Base-by-base conservation (phyloP, 1,140 invertebrate species). In the Calliopsis andreniformis region DNA sequence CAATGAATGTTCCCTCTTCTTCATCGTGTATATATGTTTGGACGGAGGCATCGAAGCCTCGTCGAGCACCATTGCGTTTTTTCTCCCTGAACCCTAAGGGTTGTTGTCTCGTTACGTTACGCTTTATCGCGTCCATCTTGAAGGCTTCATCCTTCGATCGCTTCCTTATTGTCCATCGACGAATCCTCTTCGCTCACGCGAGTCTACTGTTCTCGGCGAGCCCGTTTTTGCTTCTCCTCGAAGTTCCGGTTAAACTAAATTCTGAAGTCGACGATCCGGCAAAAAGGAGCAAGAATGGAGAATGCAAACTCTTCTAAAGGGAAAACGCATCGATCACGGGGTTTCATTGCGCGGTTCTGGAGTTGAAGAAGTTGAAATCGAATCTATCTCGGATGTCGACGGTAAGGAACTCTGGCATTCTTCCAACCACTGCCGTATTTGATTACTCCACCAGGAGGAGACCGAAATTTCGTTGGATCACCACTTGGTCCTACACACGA, bases 51-150 rank as follows among this genome's bases (percentile, higher is more conserved):
- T 47, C 18, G 68, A 73, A 45, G 49, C 61, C 16, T 47, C 63
- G 3, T 12, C 30, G 43, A 16, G 20, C 32, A 47, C 32, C 42
- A 78, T 78, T 30, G 51, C 49, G 45, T 23, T 30, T 32, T 53
- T 59, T 23, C 56, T n/a, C 32, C 51, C 25, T 18, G 28, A 16
- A 39, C n/a, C 14, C 25, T 35, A 42, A 56, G 49, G 43, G 7
- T 78, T 56, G 51, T 79, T 79, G 63, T 75, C 45, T 42, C 43
- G 18, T 63, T 58, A 53, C 49, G 55, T 72, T 61, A 64, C 63
- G 75, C 62, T 82, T 82, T 82, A 78, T 81, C 80, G 67, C 75
- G 62, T 78, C 18, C 45, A 82, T 82, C 80, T 82, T 32, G 42
- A 51, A 62, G 16, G 43, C 55, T 77, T 5, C 8, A 10, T 39